phyloP scores from a whole-genome alignment of 2,113 vertebrate genomes.

The Hippocampus guttulatus region DNA sequence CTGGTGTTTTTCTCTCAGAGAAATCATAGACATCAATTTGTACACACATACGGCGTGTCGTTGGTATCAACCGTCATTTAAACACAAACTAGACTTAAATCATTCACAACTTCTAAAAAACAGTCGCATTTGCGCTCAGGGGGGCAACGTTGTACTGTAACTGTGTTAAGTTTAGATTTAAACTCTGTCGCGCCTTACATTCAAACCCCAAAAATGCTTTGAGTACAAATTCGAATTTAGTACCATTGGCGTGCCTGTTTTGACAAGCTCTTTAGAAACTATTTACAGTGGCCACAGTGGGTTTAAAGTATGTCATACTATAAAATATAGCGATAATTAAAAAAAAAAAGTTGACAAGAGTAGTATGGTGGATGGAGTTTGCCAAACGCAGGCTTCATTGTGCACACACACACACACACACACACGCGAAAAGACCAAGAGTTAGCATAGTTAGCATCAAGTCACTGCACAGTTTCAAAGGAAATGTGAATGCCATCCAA shows the following conservation, averaged over 20 bases:
- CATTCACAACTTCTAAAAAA: not conserved
- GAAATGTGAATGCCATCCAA: not conserved
- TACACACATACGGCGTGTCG: not conserved
- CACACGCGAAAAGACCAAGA: no score
- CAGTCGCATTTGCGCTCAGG: not conserved
- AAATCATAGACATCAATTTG: not conserved
- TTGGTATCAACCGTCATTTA: not conserved
- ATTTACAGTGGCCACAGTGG: conserved; percentile 67
- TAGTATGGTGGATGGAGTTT: not conserved
- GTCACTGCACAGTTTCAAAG: not conserved
- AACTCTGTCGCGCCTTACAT: no score
- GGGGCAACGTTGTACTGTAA: not conserved
- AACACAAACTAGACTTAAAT: not conserved
- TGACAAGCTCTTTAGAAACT: conserved; percentile 71
- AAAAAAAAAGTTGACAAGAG: conserved; percentile 33
- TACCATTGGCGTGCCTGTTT: conserved; percentile 60
- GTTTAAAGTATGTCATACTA: conserved; percentile 73
- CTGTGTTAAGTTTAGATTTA: no score
- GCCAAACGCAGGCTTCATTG: not conserved
- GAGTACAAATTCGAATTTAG: not conserved
- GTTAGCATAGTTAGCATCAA: no score
- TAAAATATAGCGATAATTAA: conserved; percentile 62
- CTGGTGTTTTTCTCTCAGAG: not conserved
- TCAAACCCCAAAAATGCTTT: not conserved
- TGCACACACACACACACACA: no score